Percentiles rank a stretch among this genome's conserved stretches.
Conservation (phyloP, 2,888 invertebrate genomes). For the Furcula furcula region DNA sequence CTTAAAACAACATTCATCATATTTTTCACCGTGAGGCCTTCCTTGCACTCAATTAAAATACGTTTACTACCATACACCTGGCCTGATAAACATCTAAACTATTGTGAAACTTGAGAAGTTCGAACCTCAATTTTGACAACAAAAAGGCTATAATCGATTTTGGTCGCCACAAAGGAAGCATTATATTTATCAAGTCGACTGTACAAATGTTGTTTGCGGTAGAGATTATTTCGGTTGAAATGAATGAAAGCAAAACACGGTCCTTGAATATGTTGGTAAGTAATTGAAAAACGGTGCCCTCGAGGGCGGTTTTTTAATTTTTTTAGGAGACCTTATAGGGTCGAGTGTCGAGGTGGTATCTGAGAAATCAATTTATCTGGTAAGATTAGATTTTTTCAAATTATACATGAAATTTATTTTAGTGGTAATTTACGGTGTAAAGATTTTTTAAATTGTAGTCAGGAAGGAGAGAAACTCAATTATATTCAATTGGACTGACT, state of each 20-base stretch:
- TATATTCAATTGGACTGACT: too few species aligned
- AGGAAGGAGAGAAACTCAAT: too few species aligned
- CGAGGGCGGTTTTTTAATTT: slow-evolving; percentile 57
- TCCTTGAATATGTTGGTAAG: slow-evolving; percentile 66
- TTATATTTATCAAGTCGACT: slow-evolving; percentile 80
- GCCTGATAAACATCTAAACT: slow-evolving; percentile 77
- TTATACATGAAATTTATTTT: too few species aligned
- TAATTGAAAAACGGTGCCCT: slow-evolving; percentile 75
- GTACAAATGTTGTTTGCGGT: slow-evolving; percentile 78
- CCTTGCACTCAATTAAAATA: slow-evolving; percentile 71
- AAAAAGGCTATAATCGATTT: slow-evolving; percentile 81
- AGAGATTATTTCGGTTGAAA: slow-evolving; percentile 80
- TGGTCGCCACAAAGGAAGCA: slow-evolving; percentile 68
- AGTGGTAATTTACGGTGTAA: too few species aligned
- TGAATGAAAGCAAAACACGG: slow-evolving; percentile 80
- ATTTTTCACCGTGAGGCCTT: slow-evolving; percentile 17
- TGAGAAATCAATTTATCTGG: slow-evolving; percentile 24
- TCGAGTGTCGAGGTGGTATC: slow-evolving; percentile 43
- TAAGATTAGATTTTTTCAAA: too few species aligned
- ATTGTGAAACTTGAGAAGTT: slow-evolving; percentile 77
- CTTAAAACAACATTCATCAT: slow-evolving; percentile 6
- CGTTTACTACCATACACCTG: slow-evolving; percentile 74
- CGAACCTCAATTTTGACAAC: slow-evolving; percentile 80
- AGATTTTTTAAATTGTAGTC: too few species aligned
- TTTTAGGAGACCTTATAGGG: slow-evolving; percentile 39